Evolutionary conservation across 2,888 invertebrate species (phyloP), one percentile per base, ranked within the genome.

Genomic region (Helobdella robusta): DNA sequence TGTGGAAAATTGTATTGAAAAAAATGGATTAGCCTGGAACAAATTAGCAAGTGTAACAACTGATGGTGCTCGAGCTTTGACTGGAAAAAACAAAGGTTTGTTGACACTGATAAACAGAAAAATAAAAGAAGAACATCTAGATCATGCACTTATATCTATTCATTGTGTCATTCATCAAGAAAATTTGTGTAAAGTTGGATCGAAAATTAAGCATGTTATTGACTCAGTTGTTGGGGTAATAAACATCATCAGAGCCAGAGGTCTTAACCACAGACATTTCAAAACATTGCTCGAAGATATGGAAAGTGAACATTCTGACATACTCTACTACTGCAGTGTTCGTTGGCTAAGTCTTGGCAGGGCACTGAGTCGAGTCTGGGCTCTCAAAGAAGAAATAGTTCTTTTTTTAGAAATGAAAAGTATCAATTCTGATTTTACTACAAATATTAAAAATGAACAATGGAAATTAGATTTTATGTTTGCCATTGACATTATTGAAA

Each of bases 401-500:
- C n/a, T 8, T 4, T 46, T 46, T 40, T 40, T 40, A 8, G 18
- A 40, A n/a, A 2, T 46, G 48, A 8, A 46, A 23, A 46, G 3
- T 2, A 20, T 2, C n/a, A 4, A 20, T 46, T 46, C 20, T 46
- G 2, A 46, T 23, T 46, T 40, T 40, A 40, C 11, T 15, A 18
- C 11, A 40, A 46, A 46, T 2, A 46, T 46, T 4, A 23, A 4
- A 2, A 46, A 46, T 4, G 8, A 46, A 8, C 4, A 46, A 8
- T 46, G 48, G 48, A 8, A 4, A 2, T 46, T 2, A 4, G 48
- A 46, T 8, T 46, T 46, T 8, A 8, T 8, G 8, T 46, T 46
- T 46, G 48, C 48, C 8, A 8, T 46, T 4, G 48, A 46, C 48
- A 54, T 54, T 5, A 54, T 54, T 25, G 5, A 54, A 54, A 54